Evolutionary conservation across 1,140 invertebrate genomes (phyloP), one percentile per base, ranked within the genome.

Genomic region (Penaeus vannamei): DNA sequence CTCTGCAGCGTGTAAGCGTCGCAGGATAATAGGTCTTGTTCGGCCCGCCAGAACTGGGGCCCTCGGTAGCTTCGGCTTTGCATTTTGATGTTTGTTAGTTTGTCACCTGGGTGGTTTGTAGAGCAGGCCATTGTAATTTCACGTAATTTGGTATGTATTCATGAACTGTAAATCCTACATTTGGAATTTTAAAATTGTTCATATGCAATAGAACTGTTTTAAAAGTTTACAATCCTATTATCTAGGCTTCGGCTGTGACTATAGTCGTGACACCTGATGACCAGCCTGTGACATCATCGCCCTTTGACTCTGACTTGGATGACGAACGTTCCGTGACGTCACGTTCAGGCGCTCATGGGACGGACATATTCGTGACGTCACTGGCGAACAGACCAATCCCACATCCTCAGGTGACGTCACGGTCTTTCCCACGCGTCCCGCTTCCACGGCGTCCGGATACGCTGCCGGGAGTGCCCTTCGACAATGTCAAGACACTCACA

Each of bases 361-460:
- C 79, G 17, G 79, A n/a, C 29, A 59, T 29, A 46, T 59, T 59
- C 79, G 14, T 81, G 46, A 81, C 79, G 20, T 81, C 79, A 81
- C 46, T 26, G 12, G 17, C 46, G n/a, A 81, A 26, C 60, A 59
- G 60, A 59, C 79, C 79, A 81, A 81, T 81, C 79, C 42, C 79
- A 5, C n/a, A 59, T 26, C 46, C 19, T 26, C 46, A 26, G 4
- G 79, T 59, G 79, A 81, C 79, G 79, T 81, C 79, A 59, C 79
- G 60, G 42, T 46, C 79, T 81, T 81, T 81, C 79, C 53, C 53
- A 53, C 53, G 53, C 53, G 5, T 53, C 53, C 79, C 46, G 79
- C 79, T 81, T 59, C 79, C 79, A 59, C 79, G 36, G 79, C 46
- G 79, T 81, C 79, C 79, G 79, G 79, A n/a, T 29, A 81, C 46